Evolutionary conservation across 92 coral and sea anemone species (phyloP).

Genomic region (Phenganax stokvisi): DNA sequence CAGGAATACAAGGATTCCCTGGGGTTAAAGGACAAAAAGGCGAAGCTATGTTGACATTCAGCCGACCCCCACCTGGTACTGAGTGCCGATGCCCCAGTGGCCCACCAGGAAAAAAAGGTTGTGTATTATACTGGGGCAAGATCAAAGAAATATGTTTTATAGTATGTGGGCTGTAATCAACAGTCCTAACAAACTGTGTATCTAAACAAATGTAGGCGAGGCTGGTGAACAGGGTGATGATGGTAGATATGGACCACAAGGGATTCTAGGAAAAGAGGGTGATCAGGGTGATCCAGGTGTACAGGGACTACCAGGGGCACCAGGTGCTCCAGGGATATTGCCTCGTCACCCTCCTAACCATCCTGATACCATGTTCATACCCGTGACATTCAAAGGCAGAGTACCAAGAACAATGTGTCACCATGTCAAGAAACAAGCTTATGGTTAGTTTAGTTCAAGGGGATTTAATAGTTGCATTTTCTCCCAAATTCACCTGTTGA

Average conservation of each 20-base stretch:
- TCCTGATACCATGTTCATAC: conserved; percentile 11
- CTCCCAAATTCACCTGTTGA: background rate
- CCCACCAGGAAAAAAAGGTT: background rate
- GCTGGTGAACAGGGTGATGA: background rate
- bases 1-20: background rate
- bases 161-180: no score
- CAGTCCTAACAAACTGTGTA: no score
- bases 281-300: background rate
- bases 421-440: conserved; percentile 16
- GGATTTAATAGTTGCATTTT: background rate
- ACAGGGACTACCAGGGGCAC: conserved; percentile 4
- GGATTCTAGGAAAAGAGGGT: background rate
- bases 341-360: conserved; percentile 19
- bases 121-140: background rate
- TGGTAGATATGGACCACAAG: background rate
- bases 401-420: conserved; percentile 20
- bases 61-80: background rate
- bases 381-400: conserved; percentile 8
- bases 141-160: no score
- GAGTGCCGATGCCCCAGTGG: background rate
- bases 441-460: conserved; percentile 6
- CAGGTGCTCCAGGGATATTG: conserved; percentile 17
- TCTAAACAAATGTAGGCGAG: background rate
- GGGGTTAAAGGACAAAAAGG: background rate
- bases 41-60: background rate